Percentiles rank a stretch among this genome's conserved stretches.
Evolutionary conservation across 2,113 vertebrate species (phyloP).

Genomic region (Leucoraja erinaceus): DNA sequence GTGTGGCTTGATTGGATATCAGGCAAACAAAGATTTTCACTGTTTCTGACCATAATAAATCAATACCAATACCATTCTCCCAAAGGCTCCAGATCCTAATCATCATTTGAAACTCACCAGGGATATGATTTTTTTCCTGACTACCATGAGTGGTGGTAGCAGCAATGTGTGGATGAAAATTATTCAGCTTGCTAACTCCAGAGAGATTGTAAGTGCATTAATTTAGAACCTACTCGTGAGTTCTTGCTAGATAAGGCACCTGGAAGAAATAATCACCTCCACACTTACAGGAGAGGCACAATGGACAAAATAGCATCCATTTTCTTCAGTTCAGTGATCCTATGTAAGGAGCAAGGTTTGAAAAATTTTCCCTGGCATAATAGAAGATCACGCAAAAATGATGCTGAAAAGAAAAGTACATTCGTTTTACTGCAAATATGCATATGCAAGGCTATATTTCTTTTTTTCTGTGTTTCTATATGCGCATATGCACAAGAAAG

Average conservation of each 20-base stretch:
- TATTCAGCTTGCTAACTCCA: background rate
- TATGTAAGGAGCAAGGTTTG: background rate
- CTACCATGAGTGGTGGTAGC: background rate
- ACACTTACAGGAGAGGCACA: background rate
- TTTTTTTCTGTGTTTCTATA: too few species aligned
- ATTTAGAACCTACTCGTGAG: background rate
- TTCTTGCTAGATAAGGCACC: background rate
- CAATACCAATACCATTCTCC: background rate
- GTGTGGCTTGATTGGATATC: too few species aligned
- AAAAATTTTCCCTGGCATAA: background rate
- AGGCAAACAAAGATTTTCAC: too few species aligned
- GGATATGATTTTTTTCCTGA: background rate
- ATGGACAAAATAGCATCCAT: too few species aligned
- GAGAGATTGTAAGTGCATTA: background rate
- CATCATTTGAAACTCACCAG: background rate
- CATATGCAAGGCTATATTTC: too few species aligned
- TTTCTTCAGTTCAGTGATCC: too few species aligned
- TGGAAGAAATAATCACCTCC: background rate
- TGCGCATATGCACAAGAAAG: too few species aligned
- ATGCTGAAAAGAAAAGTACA: background rate
- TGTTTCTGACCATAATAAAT: too few species aligned
- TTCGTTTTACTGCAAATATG: too few species aligned
- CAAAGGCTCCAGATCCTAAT: background rate
- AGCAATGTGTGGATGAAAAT: background rate
- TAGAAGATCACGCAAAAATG: background rate